These are phyloP conservation scores for Diplazon laetatorius DNA, from an alignment of 2,888 invertebrate genomes.

Conservation along the genomic window DNA sequence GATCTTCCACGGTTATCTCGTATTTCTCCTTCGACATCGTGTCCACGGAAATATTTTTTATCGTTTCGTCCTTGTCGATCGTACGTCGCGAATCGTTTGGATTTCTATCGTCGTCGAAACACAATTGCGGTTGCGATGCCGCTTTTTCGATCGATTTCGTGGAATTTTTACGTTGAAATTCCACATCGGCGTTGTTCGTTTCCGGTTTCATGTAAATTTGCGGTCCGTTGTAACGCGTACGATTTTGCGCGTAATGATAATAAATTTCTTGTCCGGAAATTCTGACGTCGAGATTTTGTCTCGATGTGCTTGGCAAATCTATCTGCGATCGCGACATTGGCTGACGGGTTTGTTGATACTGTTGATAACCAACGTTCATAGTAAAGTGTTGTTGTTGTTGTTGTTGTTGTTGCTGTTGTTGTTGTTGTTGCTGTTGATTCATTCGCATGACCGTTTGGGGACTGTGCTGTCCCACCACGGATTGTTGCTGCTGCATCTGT, in stretches of 20 bases:
- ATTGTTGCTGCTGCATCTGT: conserved; percentile 79
- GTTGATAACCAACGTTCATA: conserved; percentile 76
- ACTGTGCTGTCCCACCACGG: conserved; percentile 70
- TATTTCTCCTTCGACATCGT: conserved; percentile 74
- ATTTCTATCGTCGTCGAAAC: conserved; percentile 83
- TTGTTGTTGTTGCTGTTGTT: conserved; percentile 83
- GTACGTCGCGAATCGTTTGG: conserved; percentile 65
- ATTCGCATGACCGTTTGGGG: conserved; percentile 65
- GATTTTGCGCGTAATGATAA: conserved; percentile 77
- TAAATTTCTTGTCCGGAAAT: conserved; percentile 77
- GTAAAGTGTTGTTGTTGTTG: conserved; percentile 78
- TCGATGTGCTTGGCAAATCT: conserved; percentile 79
- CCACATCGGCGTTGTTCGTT: conserved; percentile 70
- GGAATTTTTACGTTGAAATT: conserved; percentile 77
- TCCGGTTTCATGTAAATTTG: conserved; percentile 79
- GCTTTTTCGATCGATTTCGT: conserved; percentile 81
- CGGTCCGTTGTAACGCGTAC: conserved; percentile 75
- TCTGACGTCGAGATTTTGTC: conserved; percentile 75
- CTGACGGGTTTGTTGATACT: conserved; percentile 77
- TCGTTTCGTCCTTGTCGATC: conserved; percentile 68
- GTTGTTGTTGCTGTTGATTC: conserved; percentile 80
- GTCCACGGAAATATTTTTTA: conserved; percentile 70
- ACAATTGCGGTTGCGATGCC: conserved; percentile 87
- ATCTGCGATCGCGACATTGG: conserved; percentile 79
- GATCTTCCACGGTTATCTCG: conserved; percentile 79